Evolutionary conservation across 2,113 vertebrate genomes (phyloP), one percentile per base, ranked within the genome.

Genomic region (Mobula hypostoma): DNA sequence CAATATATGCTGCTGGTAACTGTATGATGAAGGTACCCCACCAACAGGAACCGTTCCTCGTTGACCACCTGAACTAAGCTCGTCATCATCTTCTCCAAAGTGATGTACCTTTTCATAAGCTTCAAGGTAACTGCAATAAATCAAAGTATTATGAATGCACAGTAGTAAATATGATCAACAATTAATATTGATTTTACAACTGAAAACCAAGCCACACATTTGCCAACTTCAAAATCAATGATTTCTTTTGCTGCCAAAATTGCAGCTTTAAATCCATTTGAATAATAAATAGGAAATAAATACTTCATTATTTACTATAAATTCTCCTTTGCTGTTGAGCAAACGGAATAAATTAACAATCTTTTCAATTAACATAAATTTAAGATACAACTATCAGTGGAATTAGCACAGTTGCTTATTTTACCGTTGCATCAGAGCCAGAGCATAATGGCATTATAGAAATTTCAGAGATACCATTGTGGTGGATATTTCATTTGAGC

Each of bases 91-190:
- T 96, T 99, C 99, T 95, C 99, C 99, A 96, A 99, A 99, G 97
- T 99, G 99, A 97, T 99, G 99, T 95, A 99, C 99, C 97, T 99
- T 99, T 96, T 99, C 99, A 95, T 99, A 99, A 95, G 99, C 99
- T 97, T 99, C 99, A 97, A 99, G 97, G 97, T 99, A 99, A 96
- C 99, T 99, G 97, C 63, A 94, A 68, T 78, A 94, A 68, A 90
- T 56, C 24, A 7, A 88, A 78, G 2, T 24, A 36, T 12, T 58
- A 87, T 27, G 7, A 63, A 88, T 90, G 5, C 63, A n/a, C 5
- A 90, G 29, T n/a, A 66, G 61, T 7, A 94, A 36, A 58, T 40
- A 48, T 17, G 21, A 29, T 78, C 29, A 78, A 27, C 27, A 80
- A 80, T 24, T 29, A 1, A 94, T 24, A 78, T 32, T 61, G 32